Conservation (phyloP, 2,888 invertebrate genomes). For the Sturmia bella region DNA sequence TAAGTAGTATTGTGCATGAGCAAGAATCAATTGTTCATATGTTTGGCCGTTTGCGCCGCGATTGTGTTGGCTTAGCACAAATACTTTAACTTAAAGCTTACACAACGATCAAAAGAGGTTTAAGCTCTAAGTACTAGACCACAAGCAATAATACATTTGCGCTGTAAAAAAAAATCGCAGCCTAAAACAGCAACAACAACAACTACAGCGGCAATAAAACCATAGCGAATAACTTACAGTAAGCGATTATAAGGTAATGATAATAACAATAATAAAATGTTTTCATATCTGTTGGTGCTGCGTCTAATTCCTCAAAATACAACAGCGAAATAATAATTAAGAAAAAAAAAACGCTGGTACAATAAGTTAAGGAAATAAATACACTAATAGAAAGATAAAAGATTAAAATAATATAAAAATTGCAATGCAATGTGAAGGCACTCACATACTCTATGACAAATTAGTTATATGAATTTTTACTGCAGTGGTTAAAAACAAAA, state of each 20-base stretch:
- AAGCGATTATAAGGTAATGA: slow-evolving; percentile 68
- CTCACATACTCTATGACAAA: too few species aligned
- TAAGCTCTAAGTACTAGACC: slow-evolving; percentile 53
- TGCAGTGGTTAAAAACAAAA: too few species aligned
- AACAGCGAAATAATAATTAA: slow-evolving; percentile 54
- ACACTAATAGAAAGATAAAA: neutral
- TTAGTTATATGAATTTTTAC: too few species aligned
- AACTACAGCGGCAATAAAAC: slow-evolving; percentile 32
- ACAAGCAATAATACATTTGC: slow-evolving; percentile 39
- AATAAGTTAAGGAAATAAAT: slow-evolving; percentile 36
- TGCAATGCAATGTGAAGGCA: too few species aligned
- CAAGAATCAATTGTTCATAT: slow-evolving; percentile 13
- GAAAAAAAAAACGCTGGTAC: slow-evolving; percentile 35
- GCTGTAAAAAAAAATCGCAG: neutral
- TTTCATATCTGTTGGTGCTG: slow-evolving; percentile 9
- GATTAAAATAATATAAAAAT: too few species aligned
- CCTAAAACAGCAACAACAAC: slow-evolving; percentile 30
- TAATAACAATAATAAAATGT: slow-evolving; percentile 69
- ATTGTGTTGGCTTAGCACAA: slow-evolving; percentile 54
- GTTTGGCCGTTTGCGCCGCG: slow-evolving; percentile 24
- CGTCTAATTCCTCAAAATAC: slow-evolving; percentile 16
- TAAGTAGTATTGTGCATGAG: neutral
- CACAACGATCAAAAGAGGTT: slow-evolving; percentile 66
- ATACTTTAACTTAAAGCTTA: slow-evolving; percentile 61
- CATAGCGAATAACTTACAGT: slow-evolving; percentile 40